Base-by-base conservation (phyloP, 2,888 invertebrate genomes). In the Stenurella melanura region DNA sequence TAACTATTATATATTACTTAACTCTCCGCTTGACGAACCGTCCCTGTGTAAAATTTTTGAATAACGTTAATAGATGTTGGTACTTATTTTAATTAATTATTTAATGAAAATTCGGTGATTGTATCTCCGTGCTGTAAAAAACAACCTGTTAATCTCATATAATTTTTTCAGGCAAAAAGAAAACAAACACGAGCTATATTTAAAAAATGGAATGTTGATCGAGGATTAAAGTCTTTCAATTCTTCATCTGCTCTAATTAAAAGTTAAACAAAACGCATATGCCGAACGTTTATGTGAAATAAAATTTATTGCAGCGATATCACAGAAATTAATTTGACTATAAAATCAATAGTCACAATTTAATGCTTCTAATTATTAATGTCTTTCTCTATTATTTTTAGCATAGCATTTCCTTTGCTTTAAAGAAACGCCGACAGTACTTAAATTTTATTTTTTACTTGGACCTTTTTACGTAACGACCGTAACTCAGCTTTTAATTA, bases 221-320 rank as follows among this genome's bases (percentile, higher is more conserved):
- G 6, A n/a, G 21, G 21, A 26, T 34, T 34, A 63, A 0, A 19
- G 19, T 63, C 61, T 63, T 63, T n/a, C n/a, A 34, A 34, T 61
- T 50, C 38, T 61, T 79, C 79, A 79, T 80, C 78, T 80, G 80
- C 78, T 78, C 80, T 76, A 79, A 80, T 81, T 81, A 82, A 82
- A 79, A 74, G 66, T 71, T 74, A 72, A 70, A 72, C 58, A 70
- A 75, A 68, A 69, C 57, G 67, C 67, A 34, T 57, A 64, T 26
- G 60, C 18, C 18, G 64, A 64, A 60, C 58, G 26, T 76, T 72
- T 76, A 73, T 73, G 66, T 30, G 60, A 67, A 73, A 73, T 57
- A 57, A 67, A 72, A 73, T 76, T 76, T 76, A 76, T 60, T 34
- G 64, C 70, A 38, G 67, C 17, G 63, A 58, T 73, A 73, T 61